Percentiles rank a stretch among this genome's conserved stretches.
phyloP scores from a whole-genome alignment of 2,797 vertebrate genomes.

The Clarias pachynema region DNA sequence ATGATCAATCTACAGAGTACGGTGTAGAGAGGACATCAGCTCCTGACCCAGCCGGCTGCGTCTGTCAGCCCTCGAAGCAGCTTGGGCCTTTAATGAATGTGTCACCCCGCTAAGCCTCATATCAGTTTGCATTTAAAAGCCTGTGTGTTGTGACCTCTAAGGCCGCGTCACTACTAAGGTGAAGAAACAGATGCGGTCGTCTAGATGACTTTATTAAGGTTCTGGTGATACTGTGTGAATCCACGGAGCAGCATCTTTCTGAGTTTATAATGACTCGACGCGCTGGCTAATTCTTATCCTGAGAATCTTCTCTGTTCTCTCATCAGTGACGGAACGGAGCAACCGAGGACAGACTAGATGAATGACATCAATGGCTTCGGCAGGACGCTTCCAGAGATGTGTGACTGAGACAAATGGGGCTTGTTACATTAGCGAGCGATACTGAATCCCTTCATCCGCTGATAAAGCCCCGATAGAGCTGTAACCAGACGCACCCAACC shows the following conservation, averaged over 20 bases:
- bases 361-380: conserved; percentile 76
- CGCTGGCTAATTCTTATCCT: conserved; percentile 50
- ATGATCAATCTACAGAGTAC: conserved; percentile 38
- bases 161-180: conserved; percentile 34
- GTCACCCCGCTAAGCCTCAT: conserved; percentile 50
- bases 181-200: conserved; percentile 21
- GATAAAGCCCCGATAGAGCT: conserved; percentile 79
- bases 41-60: conserved; percentile 52
- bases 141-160: conserved; percentile 36
- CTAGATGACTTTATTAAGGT: conserved; percentile 24
- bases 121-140: conserved; percentile 50
- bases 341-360: conserved; percentile 78
- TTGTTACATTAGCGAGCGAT: conserved; percentile 78
- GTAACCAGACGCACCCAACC: conserved; percentile 78
- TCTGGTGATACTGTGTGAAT: background rate
- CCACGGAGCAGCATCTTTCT: background rate
- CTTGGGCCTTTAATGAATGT: conserved; percentile 34
- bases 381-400: conserved; percentile 75
- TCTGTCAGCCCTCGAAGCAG: conserved; percentile 46
- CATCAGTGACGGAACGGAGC: conserved; percentile 68
- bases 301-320: conserved; percentile 62
- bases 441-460: conserved; percentile 75
- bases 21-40: conserved; percentile 25
- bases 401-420: conserved; percentile 82
- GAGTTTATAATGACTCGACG: conserved; percentile 50